Conservation (phyloP, 2,888 invertebrate species). For the Helicoverpa assulta region DNA sequence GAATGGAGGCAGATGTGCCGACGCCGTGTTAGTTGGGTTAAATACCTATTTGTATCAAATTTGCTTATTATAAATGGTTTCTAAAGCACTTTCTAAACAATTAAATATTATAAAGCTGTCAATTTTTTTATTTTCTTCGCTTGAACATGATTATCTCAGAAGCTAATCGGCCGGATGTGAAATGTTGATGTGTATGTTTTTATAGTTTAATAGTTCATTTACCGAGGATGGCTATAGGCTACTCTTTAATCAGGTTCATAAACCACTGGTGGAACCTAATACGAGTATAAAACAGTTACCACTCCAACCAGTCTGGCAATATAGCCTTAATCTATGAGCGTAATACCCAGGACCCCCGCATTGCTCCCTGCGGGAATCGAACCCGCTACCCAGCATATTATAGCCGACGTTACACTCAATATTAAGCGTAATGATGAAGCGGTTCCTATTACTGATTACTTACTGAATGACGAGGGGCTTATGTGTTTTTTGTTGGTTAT, state of each 20-base stretch:
- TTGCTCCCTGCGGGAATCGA: conserved; percentile 79
- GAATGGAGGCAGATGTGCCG: conserved; percentile 33
- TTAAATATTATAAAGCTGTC: too few species aligned
- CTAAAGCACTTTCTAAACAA: too few species aligned
- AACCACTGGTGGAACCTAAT: too few species aligned
- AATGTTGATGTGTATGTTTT: too few species aligned
- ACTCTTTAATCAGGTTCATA: too few species aligned
- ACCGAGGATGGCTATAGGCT: too few species aligned
- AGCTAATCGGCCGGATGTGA: too few species aligned
- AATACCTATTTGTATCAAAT: not conserved
- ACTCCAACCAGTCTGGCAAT: not conserved
- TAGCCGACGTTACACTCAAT: conserved; percentile 76
- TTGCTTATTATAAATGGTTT: too few species aligned
- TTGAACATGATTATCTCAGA: too few species aligned
- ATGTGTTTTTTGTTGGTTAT: conserved; percentile 11
- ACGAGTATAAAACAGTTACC: not conserved
- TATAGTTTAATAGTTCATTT: too few species aligned
- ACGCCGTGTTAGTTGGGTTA: not conserved
- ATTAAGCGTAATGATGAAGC: conserved; percentile 83
- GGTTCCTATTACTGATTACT: conserved; percentile 75
- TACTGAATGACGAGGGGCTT: conserved; percentile 63
- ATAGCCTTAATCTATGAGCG: conserved; percentile 68
- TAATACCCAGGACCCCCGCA: conserved; percentile 76
- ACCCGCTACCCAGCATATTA: conserved; percentile 79
- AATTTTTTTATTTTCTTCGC: too few species aligned